Evolutionary conservation across 30 jellyfish, hydroid and myxozoan species (phyloP), one percentile per base, ranked within the genome.

Genomic region (Pelagia noctiluca): DNA sequence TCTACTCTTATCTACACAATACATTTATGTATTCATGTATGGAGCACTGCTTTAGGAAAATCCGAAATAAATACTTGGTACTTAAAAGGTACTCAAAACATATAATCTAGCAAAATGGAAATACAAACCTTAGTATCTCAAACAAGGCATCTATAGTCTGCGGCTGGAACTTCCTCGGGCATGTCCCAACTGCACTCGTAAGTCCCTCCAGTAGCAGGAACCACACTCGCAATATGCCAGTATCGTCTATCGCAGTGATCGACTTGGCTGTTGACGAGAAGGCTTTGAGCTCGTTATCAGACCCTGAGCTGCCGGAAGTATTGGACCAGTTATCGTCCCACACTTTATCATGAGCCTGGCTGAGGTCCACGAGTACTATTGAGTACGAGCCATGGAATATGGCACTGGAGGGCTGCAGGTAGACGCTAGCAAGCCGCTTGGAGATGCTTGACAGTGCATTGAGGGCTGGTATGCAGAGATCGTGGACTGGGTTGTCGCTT

Each of bases 141-240:
- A 94, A 94, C 36, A 94, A 85, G 12, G 79, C 85, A 57, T 94
- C 97, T 3, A 94, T 84, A 19, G 93, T 87, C 89, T 78, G 93
- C 19, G 97, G 88, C 72, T 94, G 99, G 75, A 88, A 94, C 69
- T 74, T 48, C 47, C 88, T 57, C 26, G 99, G 99, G 63, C 99
- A 78, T 0, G 96, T 70, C 0, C 90, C 96, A 22, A 94, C 96
- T 26, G 89, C 87, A 38, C 87, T 88, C 23, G 99, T 88, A 63
- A 94, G 78, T 3, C 99, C 99, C 37, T 94, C 99, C 8, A 94
- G 75, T 3, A 94, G 86, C 61, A 94, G 54, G 73, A 94, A 94
- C 99, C 99, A 94, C 35, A 88, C 96, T n/a, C 99, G 90, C 32
- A 94, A 77, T n/a, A 94, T 88, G 35, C 99, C 99, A 35, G 99